Evolutionary conservation across 1,140 invertebrate genomes (phyloP), one percentile per base, ranked within the genome.

Genomic region (Halesus radiatus): DNA sequence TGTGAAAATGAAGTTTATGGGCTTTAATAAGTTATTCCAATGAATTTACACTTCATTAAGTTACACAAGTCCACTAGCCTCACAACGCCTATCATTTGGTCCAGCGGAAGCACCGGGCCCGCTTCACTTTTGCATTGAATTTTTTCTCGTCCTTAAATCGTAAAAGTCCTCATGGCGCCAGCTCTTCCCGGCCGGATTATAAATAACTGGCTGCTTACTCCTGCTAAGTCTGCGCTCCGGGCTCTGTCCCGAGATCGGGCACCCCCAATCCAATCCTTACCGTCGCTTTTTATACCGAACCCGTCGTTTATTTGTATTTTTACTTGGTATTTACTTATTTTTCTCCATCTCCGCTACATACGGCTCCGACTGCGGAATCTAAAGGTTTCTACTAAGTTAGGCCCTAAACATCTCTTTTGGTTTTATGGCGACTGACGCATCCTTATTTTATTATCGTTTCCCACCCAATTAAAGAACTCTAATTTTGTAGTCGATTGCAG

Each of bases 81-180:
- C 10, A 1, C 5, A 0, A 20, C 8, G 13, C n/a, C 5, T n/a
- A n/a, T 58, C 54, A 58, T 58, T 50, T 18, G 16, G 66, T 70
- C 70, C n/a, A n/a, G n/a, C n/a, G 70, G 70, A 73, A 73, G 26
- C 66, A 32, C 66, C 37, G 16, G n/a, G 32, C 16, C 66, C 45
- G 13, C 16, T 70, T 37, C 29, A 70, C 29, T 37, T 70, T 70
- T 70, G 66, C 66, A 45, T 70, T 70, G 66, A 70, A 70, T 70
- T 70, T 70, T 54, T 54, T 73, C 52, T 16, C 22, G 45, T 54
- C 70, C 50, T 26, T 15, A 73, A 73, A 52, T 73, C 70, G 70
- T 73, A 73, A 73, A 73, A 53, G 52, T 72, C 54, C 60, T 56
- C 29, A 22, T 81, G 80, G 81, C 81, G 81, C 81, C 81, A 82